Evolutionary conservation across 2,888 invertebrate species (phyloP).

Genomic region (Iphiclides podalirius): DNA sequence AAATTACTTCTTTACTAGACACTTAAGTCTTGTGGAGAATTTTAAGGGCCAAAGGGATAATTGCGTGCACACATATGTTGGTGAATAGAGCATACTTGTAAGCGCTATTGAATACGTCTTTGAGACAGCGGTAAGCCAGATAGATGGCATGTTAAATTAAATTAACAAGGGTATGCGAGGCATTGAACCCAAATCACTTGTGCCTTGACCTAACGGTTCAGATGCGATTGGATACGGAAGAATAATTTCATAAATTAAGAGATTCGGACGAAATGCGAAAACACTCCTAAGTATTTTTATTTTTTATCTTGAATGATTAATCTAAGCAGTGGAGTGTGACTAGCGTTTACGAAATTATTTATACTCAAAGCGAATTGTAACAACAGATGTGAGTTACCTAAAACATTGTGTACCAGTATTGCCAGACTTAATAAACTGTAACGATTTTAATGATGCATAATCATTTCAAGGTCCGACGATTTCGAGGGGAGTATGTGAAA

Average conservation of each 20-base stretch:
- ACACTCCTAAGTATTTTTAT: too few relatives aligned
- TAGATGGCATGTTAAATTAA: conserved; percentile 68
- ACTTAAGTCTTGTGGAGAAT: too few relatives aligned
- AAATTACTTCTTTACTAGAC: too few relatives aligned
- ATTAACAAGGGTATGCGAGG: conserved; percentile 62
- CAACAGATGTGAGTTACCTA: conserved; percentile 4
- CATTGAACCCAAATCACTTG: conserved; percentile 51
- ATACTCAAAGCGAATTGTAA: not conserved
- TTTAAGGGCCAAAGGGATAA: conserved; percentile 3
- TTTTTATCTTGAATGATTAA: too few relatives aligned
- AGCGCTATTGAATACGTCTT: conserved; percentile 56
- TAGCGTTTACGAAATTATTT: not conserved
- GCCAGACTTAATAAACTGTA: conserved; percentile 12
- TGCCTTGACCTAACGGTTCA: conserved; percentile 32
- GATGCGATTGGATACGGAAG: conserved; percentile 27
- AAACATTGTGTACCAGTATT: not conserved
- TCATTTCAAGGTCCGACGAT: conserved; percentile 12
- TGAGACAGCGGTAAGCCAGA: conserved; percentile 41
- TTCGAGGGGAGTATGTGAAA: conserved; percentile 4
- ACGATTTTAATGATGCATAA: conserved; percentile 15
- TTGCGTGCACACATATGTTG: conserved; percentile 2
- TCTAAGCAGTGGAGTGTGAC: not conserved
- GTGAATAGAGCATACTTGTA: conserved; percentile 23
- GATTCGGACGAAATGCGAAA: not conserved
- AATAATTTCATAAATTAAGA: conserved; percentile 16